Conservation (phyloP, 2,888 invertebrate species). For the Zaprionus obscuricornis region DNA sequence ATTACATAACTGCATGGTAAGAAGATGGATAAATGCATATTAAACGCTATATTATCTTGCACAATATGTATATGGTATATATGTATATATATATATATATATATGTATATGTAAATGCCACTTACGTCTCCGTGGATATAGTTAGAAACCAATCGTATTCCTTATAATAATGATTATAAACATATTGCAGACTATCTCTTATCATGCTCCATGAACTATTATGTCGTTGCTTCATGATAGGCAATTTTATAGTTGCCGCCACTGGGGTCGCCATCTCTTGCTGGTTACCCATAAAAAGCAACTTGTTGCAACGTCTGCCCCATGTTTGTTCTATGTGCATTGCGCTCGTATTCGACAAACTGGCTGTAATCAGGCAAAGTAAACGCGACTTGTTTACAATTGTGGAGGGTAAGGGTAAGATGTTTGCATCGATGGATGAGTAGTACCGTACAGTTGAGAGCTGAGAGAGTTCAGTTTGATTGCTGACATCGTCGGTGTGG, state of each 20-base stretch:
- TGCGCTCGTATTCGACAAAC: constrained; percentile 91
- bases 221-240: constrained; percentile 93
- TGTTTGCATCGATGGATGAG: background rate
- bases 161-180: constrained; percentile 91
- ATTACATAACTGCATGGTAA: constrained; percentile 91
- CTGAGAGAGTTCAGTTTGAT: background rate
- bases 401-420: background rate
- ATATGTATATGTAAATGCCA: background rate
- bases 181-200: constrained; percentile 94
- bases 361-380: constrained; percentile 98
- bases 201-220: constrained; percentile 97
- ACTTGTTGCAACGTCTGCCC: constrained; percentile 94
- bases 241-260: too few species aligned
- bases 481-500: background rate
- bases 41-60: background rate
- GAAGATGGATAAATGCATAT: background rate
- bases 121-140: constrained; percentile 99
- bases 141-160: constrained; percentile 98
- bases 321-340: constrained; percentile 96
- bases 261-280: constrained; percentile 90
- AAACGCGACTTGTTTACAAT: constrained; percentile 91
- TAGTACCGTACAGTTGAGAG: too few species aligned
- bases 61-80: too few species aligned
- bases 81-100: background rate
- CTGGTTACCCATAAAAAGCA: constrained; percentile 92